Percentiles rank a stretch among this genome's conserved stretches.
Conservation (phyloP, 1,140 invertebrate genomes). For the Eupristina koningsbergeri region DNA sequence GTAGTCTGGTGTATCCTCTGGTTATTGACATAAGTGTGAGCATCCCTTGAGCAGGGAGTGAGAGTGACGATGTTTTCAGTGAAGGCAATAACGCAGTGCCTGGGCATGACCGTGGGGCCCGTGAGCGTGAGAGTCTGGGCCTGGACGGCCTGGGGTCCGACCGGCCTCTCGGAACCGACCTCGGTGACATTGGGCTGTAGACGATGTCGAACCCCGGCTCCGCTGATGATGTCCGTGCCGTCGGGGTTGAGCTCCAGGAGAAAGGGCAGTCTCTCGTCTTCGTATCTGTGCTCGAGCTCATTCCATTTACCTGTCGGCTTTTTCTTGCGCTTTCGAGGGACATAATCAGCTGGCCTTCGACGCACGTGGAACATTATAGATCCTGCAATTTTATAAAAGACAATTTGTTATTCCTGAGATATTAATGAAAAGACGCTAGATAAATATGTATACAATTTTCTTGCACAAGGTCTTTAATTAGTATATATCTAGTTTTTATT, state of each 20-base stretch:
- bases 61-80: constrained; percentile 91
- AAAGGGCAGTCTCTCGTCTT: constrained; percentile 77
- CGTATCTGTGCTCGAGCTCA: constrained; percentile 71
- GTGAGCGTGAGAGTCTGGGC: constrained; percentile 74
- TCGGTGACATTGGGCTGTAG: constrained; percentile 83
- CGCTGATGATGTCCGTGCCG: constrained; percentile 77
- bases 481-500: too few relatives aligned
- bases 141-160: constrained; percentile 72
- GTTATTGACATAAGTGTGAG: constrained; percentile 94
- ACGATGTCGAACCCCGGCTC: constrained; percentile 74
- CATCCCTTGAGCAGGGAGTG: constrained; percentile 93
- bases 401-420: background rate
- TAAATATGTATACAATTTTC: too few relatives aligned
- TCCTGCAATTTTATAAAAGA: constrained; percentile 75
- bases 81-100: constrained; percentile 94
- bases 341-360: constrained; percentile 89
- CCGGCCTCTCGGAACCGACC: constrained; percentile 78
- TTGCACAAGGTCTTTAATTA: too few relatives aligned
- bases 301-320: constrained; percentile 80
- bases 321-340: constrained; percentile 92
- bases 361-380: constrained; percentile 96
- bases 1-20: constrained; percentile 94
- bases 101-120: constrained; percentile 88
- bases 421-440: background rate
- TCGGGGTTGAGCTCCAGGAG: constrained; percentile 79